These are phyloP conservation scores for Euphonia xanthogaster DNA, from an alignment of 2,797 vertebrate species.

Conservation along the genomic window DNA sequence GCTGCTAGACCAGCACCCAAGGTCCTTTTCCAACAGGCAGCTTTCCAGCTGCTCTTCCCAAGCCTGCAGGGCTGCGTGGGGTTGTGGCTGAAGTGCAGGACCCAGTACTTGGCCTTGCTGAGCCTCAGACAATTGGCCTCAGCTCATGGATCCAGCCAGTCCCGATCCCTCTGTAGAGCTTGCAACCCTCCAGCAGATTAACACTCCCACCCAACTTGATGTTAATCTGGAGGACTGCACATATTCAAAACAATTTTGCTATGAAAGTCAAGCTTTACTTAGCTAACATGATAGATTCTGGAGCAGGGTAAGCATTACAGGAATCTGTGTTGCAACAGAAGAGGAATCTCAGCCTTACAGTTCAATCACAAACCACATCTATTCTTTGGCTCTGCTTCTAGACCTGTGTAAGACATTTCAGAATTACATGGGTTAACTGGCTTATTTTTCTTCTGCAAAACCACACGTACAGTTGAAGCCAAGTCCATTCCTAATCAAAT, in stretches of 20 bases:
- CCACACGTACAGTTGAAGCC: not conserved
- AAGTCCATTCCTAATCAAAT: not conserved
- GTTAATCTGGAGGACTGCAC: not conserved
- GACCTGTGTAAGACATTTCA: not conserved
- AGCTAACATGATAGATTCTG: not conserved
- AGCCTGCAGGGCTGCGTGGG: not conserved
- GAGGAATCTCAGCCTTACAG: not conserved
- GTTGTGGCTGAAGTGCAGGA: not conserved
- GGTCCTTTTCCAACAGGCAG: not conserved
- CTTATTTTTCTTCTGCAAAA: not conserved
- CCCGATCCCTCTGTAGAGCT: not conserved
- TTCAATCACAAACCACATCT: not conserved
- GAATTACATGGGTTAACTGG: not conserved
- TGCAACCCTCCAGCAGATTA: not conserved
- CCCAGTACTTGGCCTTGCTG: not conserved
- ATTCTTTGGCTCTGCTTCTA: not conserved
- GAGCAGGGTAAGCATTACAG: not conserved
- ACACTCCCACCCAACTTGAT: not conserved
- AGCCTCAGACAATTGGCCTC: not conserved
- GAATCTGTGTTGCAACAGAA: not conserved
- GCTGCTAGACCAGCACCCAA: not conserved
- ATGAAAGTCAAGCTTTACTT: not conserved
- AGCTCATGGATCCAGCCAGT: not conserved
- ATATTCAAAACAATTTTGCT: not conserved
- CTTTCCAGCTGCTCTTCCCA: not conserved